phyloP scores from a whole-genome alignment of 2,113 vertebrate species.

The Isichthys henryi region DNA sequence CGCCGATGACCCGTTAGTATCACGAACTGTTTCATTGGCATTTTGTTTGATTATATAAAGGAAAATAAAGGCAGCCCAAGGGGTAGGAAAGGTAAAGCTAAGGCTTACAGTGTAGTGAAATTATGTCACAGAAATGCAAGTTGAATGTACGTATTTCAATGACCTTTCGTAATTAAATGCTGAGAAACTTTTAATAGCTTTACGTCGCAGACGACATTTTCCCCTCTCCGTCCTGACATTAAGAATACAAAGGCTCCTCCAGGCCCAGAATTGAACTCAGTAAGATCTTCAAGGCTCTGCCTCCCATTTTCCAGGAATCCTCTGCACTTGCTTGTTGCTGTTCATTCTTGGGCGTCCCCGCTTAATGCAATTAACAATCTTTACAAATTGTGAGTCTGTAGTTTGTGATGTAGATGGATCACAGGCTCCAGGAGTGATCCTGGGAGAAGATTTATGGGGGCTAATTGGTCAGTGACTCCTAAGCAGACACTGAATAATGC shows the following conservation, averaged over 20 bases:
- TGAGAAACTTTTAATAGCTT: constrained; percentile 19
- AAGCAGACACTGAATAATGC: background rate
- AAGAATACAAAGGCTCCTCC: background rate
- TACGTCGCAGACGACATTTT: background rate
- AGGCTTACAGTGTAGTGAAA: background rate
- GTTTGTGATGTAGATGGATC: background rate
- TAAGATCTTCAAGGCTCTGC: background rate
- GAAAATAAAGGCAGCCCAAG: background rate
- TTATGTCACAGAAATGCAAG: background rate
- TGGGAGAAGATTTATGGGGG: background rate
- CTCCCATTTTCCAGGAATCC: background rate
- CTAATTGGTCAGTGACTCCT: background rate
- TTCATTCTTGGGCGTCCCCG: background rate
- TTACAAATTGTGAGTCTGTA: background rate
- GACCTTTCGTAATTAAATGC: constrained; percentile 13
- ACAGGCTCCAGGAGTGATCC: background rate
- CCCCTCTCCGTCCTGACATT: background rate
- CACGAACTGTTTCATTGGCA: background rate
- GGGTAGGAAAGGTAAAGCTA: background rate
- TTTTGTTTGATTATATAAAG: background rate
- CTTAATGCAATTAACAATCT: background rate
- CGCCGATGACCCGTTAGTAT: background rate
- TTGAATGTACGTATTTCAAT: constrained; percentile 6
- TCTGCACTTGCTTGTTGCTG: background rate
- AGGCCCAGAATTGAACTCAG: background rate